These are phyloP conservation scores for Tamandua tetradactyla DNA, from an alignment of 2,797 vertebrate species.

Conservation along the genomic window DNA sequence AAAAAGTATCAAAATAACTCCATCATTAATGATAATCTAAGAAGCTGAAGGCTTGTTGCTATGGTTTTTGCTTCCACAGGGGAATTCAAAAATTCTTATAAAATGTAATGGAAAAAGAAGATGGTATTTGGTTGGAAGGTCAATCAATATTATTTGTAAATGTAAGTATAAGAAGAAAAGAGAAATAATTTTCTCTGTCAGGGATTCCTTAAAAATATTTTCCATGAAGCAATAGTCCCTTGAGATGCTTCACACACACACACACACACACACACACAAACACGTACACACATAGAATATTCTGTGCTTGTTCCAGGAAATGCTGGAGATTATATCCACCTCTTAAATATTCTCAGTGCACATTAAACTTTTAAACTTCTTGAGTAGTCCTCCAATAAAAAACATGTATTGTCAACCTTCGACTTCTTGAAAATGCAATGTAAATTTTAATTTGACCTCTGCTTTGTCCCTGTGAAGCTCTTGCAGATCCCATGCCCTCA, in stretches of 20 bases:
- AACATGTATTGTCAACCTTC: background rate
- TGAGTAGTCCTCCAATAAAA: background rate
- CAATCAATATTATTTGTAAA: background rate
- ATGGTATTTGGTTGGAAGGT: background rate
- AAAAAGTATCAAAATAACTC: too few relatives aligned
- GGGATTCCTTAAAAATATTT: background rate
- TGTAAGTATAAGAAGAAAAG: background rate
- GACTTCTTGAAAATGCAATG: constrained; percentile 8
- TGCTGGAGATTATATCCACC: background rate
- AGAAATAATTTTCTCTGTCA: background rate
- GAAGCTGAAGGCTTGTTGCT: too few relatives aligned
- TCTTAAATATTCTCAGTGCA: background rate
- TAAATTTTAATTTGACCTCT: background rate
- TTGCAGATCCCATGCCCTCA: background rate
- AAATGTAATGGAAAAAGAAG: background rate
- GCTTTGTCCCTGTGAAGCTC: background rate
- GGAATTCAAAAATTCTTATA: too few relatives aligned
- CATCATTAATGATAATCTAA: too few relatives aligned
- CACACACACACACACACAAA: background rate
- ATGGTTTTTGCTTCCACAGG: too few relatives aligned
- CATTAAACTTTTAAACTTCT: background rate
- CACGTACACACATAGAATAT: background rate
- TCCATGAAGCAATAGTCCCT: background rate
- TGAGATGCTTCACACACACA: background rate
- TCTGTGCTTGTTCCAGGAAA: background rate